phyloP scores from a whole-genome alignment of 2,888 invertebrate genomes.

The Mythimna lalbum region DNA sequence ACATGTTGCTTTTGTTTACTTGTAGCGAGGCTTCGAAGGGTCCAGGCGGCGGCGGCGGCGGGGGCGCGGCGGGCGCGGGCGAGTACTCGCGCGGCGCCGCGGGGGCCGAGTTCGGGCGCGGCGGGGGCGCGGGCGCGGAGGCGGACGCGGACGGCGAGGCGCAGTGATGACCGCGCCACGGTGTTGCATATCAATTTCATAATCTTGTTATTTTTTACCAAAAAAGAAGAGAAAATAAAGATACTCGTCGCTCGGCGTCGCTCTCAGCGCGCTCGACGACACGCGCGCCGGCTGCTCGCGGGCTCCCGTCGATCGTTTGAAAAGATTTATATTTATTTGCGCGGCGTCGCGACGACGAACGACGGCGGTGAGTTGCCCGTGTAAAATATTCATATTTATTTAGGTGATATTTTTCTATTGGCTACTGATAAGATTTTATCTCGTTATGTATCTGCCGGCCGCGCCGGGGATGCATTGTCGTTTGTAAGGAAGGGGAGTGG shows the following conservation, averaged over 20 bases:
- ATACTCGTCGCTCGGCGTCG: constrained; percentile 65
- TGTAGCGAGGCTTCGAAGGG: constrained; percentile 78
- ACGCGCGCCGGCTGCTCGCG: constrained; percentile 50
- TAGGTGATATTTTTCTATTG: constrained; percentile 91
- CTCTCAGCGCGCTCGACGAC: constrained; percentile 48
- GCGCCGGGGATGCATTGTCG: constrained; percentile 80
- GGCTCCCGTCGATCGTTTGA: constrained; percentile 64
- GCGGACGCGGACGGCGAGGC: constrained; percentile 74
- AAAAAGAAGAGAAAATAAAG: constrained; percentile 81
- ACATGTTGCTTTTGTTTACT: constrained; percentile 33
- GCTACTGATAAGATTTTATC: constrained; percentile 89
- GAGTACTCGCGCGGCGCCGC: constrained; percentile 47
- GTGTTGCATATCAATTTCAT: constrained; percentile 84
- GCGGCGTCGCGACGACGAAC: constrained; percentile 69
- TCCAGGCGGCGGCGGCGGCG: constrained; percentile 64
- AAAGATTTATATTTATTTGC: constrained; percentile 73
- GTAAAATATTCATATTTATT: constrained; percentile 88
- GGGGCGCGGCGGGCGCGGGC: constrained; percentile 62
- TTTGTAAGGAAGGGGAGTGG: constrained; percentile 74
- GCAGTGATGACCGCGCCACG: constrained; percentile 76
- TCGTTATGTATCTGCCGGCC: constrained; percentile 84
- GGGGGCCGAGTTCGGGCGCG: constrained; percentile 64
- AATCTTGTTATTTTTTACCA: constrained; percentile 88
- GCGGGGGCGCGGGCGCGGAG: constrained; percentile 55
- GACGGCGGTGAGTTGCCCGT: constrained; percentile 74